These are phyloP conservation scores for Hyphantria cunea DNA, from an alignment of 1,140 invertebrate genomes.

Conservation along the genomic window DNA sequence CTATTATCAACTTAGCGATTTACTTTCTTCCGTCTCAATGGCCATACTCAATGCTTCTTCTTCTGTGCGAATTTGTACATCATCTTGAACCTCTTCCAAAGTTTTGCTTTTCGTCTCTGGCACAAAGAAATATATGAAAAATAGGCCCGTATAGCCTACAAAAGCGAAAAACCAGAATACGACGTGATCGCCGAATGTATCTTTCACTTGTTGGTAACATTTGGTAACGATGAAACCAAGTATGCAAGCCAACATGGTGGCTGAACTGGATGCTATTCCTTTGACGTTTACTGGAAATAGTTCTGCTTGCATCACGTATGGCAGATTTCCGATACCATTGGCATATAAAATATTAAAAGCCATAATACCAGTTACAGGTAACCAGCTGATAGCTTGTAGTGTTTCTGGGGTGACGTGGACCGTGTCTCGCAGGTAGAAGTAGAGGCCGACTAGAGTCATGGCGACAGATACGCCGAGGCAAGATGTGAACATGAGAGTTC, in stretches of 20 bases:
- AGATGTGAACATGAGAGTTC: conserved; percentile 86
- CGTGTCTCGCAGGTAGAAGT: conserved; percentile 77
- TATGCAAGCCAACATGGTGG: conserved; percentile 70
- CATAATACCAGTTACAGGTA: conserved; percentile 83
- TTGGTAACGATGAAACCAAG: conserved; percentile 82
- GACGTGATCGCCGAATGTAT: conserved; percentile 80
- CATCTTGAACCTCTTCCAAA: conserved; percentile 85
- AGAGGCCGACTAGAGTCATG: conserved; percentile 80
- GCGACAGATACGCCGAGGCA: conserved; percentile 80
- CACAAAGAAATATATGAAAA: conserved; percentile 84
- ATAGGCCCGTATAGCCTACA: conserved; percentile 80
- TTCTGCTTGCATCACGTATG: conserved; percentile 85
- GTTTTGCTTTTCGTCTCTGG: conserved; percentile 89
- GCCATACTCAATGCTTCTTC: conserved; percentile 43
- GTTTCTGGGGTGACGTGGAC: conserved; percentile 51
- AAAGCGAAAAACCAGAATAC: conserved; percentile 82
- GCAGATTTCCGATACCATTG: conserved; percentile 83
- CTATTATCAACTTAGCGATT: too few species aligned
- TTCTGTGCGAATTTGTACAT: conserved; percentile 49
- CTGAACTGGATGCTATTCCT: conserved; percentile 76
- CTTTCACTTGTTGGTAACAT: conserved; percentile 81
- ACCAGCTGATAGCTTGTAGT: conserved; percentile 66
- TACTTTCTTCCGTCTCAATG: conserved; percentile 20
- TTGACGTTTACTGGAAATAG: conserved; percentile 85
- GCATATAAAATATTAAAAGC: conserved; percentile 83